phyloP scores from a whole-genome alignment of 2,888 invertebrate species.

The Strigamia transsilvanica region DNA sequence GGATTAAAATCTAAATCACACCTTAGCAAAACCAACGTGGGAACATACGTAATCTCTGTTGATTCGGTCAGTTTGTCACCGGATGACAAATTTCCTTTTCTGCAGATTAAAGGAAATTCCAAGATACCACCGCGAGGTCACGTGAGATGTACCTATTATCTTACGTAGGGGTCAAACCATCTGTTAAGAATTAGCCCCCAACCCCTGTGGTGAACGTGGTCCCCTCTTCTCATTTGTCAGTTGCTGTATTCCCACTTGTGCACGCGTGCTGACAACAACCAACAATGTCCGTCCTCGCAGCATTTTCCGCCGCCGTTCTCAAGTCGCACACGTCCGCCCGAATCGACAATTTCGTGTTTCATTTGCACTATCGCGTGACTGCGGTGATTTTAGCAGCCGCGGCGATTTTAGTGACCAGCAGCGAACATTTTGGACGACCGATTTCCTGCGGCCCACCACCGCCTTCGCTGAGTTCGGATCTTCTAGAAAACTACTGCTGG shows the following conservation, averaged over 20 bases:
- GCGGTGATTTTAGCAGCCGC: slow-evolving; percentile 59
- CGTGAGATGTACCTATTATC: background rate
- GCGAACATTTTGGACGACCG: slow-evolving; percentile 60
- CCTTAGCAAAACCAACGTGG: too few species aligned
- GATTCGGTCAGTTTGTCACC: too few species aligned
- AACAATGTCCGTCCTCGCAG: background rate
- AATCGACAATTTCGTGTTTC: slow-evolving; percentile 59
- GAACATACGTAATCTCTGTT: too few species aligned
- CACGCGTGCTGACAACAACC: background rate
- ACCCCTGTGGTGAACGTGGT: background rate
- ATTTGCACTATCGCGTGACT: slow-evolving; percentile 60
- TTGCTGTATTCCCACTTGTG: background rate
- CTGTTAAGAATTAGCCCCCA: background rate
- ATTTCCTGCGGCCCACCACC: slow-evolving; percentile 58
- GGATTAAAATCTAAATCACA: too few species aligned
- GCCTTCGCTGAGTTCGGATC: slow-evolving; percentile 68
- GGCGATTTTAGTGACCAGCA: slow-evolving; percentile 59
- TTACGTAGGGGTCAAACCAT: background rate
- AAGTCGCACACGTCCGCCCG: background rate
- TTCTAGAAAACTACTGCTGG: slow-evolving; percentile 94
- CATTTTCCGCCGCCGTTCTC: background rate
- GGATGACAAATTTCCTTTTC: too few species aligned
- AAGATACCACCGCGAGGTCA: background rate
- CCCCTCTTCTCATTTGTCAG: background rate
- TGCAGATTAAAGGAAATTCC: too few species aligned